phyloP scores from a whole-genome alignment of 2,797 vertebrate genomes.

The Pantherophis vulpinus region DNA sequence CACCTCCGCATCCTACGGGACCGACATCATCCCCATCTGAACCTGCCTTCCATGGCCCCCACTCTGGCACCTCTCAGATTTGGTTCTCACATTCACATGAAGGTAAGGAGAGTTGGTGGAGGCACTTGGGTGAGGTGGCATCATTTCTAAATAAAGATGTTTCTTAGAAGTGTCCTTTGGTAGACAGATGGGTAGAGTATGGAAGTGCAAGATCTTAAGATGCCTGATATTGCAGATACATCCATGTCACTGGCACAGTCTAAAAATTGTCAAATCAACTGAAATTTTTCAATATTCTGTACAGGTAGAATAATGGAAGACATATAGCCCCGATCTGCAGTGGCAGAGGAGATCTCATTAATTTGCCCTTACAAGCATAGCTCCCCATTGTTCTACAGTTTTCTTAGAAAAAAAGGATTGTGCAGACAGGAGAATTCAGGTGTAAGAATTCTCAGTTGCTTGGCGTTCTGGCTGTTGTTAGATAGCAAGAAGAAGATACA shows the following conservation, averaged over 20 bases:
- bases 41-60: constrained; percentile 87
- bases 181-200: not conserved
- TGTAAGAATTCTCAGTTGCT: not conserved
- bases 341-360: not conserved
- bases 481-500: not conserved
- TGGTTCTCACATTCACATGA: constrained; percentile 98
- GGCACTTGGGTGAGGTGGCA: not conserved
- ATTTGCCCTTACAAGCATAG: not conserved
- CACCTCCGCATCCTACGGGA: constrained; percentile 83
- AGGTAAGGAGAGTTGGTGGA: constrained; percentile 73
- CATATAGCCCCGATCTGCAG: not conserved
- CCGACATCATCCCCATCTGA: constrained; percentile 87
- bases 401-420: not conserved
- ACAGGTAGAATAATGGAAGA: not conserved
- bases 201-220: not conserved
- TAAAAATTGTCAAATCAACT: not conserved
- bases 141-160: not conserved
- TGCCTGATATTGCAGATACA: not conserved
- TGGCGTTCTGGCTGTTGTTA: not conserved
- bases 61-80: constrained; percentile 91
- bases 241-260: not conserved
- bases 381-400: not conserved
- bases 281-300: not conserved
- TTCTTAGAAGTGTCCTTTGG: rapidly evolving
- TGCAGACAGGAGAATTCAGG: not conserved